phyloP scores from a whole-genome alignment of 2,888 invertebrate genomes.

The Papilio gigon region DNA sequence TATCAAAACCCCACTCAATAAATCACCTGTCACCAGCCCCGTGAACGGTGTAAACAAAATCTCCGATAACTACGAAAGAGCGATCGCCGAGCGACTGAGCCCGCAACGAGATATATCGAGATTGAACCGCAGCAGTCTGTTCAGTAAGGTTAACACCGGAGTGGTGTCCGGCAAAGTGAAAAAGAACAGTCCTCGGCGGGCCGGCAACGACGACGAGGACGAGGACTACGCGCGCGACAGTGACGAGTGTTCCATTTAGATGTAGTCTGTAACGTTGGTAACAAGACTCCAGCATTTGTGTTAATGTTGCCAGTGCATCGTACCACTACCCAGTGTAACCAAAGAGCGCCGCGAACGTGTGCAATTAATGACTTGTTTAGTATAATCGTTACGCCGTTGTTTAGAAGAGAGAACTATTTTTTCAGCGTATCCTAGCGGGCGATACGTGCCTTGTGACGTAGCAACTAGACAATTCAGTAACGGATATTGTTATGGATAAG shows the following conservation, averaged over 20 bases:
- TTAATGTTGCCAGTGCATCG: constrained; percentile 46
- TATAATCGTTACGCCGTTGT: constrained; percentile 50
- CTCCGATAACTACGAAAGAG: constrained; percentile 77
- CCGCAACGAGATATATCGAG: constrained; percentile 68
- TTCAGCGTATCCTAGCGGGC: constrained; percentile 73
- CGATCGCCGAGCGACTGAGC: constrained; percentile 72
- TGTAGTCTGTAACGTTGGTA: constrained; percentile 38
- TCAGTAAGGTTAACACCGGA: constrained; percentile 76
- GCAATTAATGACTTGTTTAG: constrained; percentile 51
- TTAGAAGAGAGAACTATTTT: constrained; percentile 72
- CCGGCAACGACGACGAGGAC: constrained; percentile 67
- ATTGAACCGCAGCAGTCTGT: constrained; percentile 68
- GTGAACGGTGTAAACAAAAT: constrained; percentile 77
- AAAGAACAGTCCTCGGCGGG: constrained; percentile 55
- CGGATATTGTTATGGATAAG: constrained; percentile 29
- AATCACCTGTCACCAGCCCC: constrained; percentile 67
- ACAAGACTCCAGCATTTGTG: constrained; percentile 49
- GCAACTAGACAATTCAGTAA: constrained; percentile 44
- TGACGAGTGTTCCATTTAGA: constrained; percentile 85
- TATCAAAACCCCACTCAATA: constrained; percentile 49
- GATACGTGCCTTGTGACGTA: constrained; percentile 77
- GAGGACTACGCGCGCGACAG: constrained; percentile 82
- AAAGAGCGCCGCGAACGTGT: constrained; percentile 65
- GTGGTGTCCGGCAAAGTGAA: constrained; percentile 70
- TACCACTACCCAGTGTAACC: constrained; percentile 56